A percentile compares a stretch with the other conserved stretches of the same genome.
Evolutionary conservation across 2,113 vertebrate species (phyloP).

Genomic region (human): DNA sequence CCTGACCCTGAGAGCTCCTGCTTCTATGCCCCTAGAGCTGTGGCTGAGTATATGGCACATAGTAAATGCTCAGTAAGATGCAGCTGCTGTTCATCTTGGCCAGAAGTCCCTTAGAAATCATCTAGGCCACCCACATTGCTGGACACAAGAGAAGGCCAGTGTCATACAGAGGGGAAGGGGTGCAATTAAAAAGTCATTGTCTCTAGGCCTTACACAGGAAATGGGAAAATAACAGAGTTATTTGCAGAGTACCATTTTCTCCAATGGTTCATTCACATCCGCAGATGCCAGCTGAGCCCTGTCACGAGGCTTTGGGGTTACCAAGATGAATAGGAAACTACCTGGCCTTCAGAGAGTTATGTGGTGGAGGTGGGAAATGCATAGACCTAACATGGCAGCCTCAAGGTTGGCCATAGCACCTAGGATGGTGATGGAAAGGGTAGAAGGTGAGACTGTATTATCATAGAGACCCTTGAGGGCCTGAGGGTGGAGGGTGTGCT

Average conservation of each 20-base stretch:
- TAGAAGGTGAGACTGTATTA: background rate
- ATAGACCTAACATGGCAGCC: background rate
- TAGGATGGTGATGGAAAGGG: background rate
- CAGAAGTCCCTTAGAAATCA: background rate
- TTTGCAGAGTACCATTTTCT: background rate
- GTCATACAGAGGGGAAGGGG: background rate
- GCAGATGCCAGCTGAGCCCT: slow-evolving; percentile 5
- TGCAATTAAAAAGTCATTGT: background rate
- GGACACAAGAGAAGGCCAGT: background rate
- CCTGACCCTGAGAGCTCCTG: background rate
- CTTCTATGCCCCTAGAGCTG: background rate
- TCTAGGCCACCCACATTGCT: background rate
- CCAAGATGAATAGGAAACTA: background rate
- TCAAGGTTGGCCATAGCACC: background rate
- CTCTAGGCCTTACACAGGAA: background rate
- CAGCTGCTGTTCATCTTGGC: background rate
- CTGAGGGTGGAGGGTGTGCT: background rate
- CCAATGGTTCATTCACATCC: background rate
- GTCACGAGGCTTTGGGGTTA: background rate
- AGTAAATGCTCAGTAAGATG: background rate
- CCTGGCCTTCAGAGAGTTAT: background rate
- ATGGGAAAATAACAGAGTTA: background rate
- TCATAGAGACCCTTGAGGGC: background rate
- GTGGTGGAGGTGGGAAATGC: background rate
- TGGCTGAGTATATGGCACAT: background rate